Percentiles rank a stretch among this genome's conserved stretches.
Conservation (phyloP, 2,113 vertebrate species). For the Mola mola region DNA sequence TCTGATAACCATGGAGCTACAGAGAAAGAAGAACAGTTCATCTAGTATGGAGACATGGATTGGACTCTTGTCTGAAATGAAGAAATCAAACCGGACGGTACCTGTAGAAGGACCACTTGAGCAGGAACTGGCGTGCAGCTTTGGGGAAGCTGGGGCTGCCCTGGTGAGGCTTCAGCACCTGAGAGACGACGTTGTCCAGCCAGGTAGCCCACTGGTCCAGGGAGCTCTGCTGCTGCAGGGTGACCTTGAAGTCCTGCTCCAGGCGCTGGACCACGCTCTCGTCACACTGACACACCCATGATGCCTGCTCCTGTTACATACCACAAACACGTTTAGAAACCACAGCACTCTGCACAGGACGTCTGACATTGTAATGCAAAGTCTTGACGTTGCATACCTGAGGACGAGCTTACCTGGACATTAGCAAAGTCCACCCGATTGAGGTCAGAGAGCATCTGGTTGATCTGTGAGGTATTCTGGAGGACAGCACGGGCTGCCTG, state of each 20-base stretch:
- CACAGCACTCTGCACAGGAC: background rate
- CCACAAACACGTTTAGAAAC: conserved; percentile 20
- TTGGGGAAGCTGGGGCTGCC: conserved; percentile 94
- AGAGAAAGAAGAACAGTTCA: background rate
- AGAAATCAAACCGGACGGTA: conserved; percentile 38
- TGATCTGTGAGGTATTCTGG: conserved; percentile 98
- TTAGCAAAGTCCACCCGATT: conserved; percentile 98
- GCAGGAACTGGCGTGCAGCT: conserved; percentile 95
- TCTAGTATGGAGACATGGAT: background rate
- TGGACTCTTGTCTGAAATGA: background rate
- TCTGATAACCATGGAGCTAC: conserved; percentile 98
- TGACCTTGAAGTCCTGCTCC: conserved; percentile 98
- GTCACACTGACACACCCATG: conserved; percentile 98
- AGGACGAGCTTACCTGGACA: conserved; percentile 86
- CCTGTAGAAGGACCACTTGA: conserved; percentile 99
- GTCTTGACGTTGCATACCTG: fast-evolving
- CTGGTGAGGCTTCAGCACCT: conserved; percentile 92
- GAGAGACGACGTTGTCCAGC: conserved; percentile 95
- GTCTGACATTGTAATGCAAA: background rate
- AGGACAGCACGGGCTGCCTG: conserved; percentile 95
- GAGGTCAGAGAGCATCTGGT: conserved; percentile 99
- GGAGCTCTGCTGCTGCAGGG: conserved; percentile 97
- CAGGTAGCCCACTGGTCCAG: conserved; percentile 98
- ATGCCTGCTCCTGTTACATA: conserved; percentile 91
- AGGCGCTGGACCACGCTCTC: conserved; percentile 94